These are phyloP conservation scores for Dolichotis patagonum DNA, from an alignment of 2,113 vertebrate species.

Conservation along the genomic window DNA sequence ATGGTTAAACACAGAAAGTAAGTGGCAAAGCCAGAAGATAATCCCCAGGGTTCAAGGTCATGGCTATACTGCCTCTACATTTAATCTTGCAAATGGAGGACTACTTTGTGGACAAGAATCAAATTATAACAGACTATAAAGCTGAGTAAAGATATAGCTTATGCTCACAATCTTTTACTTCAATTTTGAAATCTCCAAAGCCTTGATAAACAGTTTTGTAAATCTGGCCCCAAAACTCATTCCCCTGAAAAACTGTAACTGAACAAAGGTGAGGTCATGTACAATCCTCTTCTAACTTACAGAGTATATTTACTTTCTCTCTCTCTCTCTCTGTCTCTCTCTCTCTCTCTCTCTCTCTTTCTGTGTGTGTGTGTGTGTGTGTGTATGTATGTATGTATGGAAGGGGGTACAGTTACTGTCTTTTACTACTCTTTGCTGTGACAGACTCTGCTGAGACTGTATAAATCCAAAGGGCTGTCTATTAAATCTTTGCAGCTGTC, in stretches of 20 bases:
- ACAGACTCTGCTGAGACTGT: not conserved
- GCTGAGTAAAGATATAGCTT: not conserved
- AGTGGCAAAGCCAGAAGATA: not conserved
- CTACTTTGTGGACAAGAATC: constrained; percentile 32
- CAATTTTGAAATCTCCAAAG: constrained; percentile 9
- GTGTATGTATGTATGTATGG: not conserved
- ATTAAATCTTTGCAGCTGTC: not conserved
- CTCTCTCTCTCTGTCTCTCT: too few relatives aligned
- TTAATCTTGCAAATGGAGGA: constrained; percentile 40
- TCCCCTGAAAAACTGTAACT: not conserved
- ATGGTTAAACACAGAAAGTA: not conserved
- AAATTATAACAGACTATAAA: constrained; percentile 13
- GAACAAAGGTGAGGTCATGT: not conserved
- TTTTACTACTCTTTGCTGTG: not conserved
- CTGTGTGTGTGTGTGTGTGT: not conserved
- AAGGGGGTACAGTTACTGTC: not conserved
- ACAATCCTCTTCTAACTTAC: not conserved
- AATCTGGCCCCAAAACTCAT: not conserved
- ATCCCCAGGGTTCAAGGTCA: not conserved
- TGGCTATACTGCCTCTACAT: not conserved
- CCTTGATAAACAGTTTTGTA: constrained; percentile 10
- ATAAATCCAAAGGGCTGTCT: not conserved
- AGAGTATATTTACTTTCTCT: not conserved
- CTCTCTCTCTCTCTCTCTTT: too few relatives aligned
- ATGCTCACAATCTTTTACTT: not conserved